These are phyloP conservation scores for Ptyas mucosa DNA, from an alignment of 2,113 vertebrate genomes.

Conservation along the genomic window DNA sequence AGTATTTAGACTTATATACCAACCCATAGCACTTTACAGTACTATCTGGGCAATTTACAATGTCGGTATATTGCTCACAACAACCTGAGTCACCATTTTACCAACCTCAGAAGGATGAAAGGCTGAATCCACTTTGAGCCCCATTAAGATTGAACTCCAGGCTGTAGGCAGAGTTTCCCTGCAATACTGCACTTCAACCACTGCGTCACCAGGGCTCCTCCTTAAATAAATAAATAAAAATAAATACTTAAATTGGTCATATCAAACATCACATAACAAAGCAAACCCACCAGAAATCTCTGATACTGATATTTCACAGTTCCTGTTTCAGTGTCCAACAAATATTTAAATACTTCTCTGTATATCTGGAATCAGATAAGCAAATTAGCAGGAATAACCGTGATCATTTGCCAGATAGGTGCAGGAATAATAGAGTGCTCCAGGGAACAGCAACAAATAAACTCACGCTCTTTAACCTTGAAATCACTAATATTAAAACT, in stretches of 20 bases:
- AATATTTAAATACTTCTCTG: neutral
- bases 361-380: neutral
- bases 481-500: neutral
- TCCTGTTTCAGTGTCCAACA: neutral
- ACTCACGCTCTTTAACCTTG: neutral
- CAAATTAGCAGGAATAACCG: neutral
- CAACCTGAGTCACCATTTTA: neutral
- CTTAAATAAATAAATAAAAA: too few relatives aligned
- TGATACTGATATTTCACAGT: neutral
- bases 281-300: neutral
- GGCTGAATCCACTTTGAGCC: neutral
- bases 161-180: neutral
- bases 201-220: neutral
- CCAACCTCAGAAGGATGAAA: neutral
- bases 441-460: neutral
- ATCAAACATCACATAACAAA: neutral
- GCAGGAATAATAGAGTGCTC: neutral
- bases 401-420: neutral
- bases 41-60: neutral
- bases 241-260: neutral
- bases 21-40: neutral
- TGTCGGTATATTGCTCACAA: neutral
- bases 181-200: neutral
- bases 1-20: neutral
- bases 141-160: neutral